A percentile compares a stretch with the other conserved stretches of the same genome.
phyloP scores from a whole-genome alignment of 2,888 invertebrate species.

The Ochlodes sylvanus region DNA sequence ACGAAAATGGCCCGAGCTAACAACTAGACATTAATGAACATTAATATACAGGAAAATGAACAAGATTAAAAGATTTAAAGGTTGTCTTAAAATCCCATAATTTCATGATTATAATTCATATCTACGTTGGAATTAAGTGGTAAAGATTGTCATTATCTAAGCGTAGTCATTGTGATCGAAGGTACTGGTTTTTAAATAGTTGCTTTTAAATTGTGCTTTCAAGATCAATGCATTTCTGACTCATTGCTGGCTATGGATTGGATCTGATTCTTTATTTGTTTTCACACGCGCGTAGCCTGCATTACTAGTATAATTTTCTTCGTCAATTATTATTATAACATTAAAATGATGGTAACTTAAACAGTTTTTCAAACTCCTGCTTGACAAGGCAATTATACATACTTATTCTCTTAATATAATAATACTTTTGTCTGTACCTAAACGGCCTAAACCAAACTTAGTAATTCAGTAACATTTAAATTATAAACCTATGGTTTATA shows the following conservation, averaged over 20 bases:
- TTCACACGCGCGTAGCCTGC: too few relatives aligned
- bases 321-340: too few relatives aligned
- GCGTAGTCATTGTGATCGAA: background rate
- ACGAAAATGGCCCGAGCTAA: conserved; percentile 10
- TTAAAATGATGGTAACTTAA: too few relatives aligned
- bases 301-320: too few relatives aligned
- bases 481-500: too few relatives aligned
- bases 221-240: conserved; percentile 2
- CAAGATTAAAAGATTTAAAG: conserved; percentile 8
- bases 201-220: background rate
- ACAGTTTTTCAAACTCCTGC: too few relatives aligned
- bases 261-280: background rate
- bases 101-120: conserved; percentile 19
- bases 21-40: conserved; percentile 18
- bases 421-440: too few relatives aligned
- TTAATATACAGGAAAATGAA: conserved; percentile 28
- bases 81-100: conserved; percentile 5
- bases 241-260: background rate
- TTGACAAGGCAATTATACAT: too few relatives aligned
- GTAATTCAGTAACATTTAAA: too few relatives aligned
- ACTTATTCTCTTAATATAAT: too few relatives aligned
- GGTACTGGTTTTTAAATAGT: background rate
- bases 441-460: too few relatives aligned
- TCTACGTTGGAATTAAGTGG: conserved; percentile 5
- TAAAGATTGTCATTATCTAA: conserved; percentile 9